phyloP scores from a whole-genome alignment of 2,888 invertebrate genomes.

The Anoncus sp. region DNA sequence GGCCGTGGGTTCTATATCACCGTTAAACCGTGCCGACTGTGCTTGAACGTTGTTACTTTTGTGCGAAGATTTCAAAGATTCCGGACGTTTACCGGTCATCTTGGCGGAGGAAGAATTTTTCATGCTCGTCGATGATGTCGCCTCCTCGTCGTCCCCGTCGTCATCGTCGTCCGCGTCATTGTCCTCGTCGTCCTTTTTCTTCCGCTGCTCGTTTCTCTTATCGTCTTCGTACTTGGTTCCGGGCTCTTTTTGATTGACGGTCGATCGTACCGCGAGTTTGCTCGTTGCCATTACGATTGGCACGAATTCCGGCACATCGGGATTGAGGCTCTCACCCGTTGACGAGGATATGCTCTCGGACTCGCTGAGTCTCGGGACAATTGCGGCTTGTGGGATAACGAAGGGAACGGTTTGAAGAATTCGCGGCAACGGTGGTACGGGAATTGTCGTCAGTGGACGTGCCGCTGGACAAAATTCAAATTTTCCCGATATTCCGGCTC shows the following conservation, averaged over 20 bases:
- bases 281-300: constrained; percentile 83
- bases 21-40: constrained; percentile 69
- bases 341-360: constrained; percentile 74
- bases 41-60: constrained; percentile 49
- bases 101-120: constrained; percentile 18
- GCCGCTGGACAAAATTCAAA: constrained; percentile 85
- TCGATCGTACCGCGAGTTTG: constrained; percentile 64
- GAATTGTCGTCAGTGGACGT: constrained; percentile 87
- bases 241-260: constrained; percentile 53
- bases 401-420: constrained; percentile 82
- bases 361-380: constrained; percentile 71
- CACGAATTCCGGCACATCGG: constrained; percentile 94
- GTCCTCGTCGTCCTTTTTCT: constrained; percentile 55
- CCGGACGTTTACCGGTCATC: constrained; percentile 22
- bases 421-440: constrained; percentile 89
- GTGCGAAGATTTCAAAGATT: constrained; percentile 10
- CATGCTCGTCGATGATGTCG: background rate
- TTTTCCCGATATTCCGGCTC: constrained; percentile 36
- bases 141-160: constrained; percentile 48
- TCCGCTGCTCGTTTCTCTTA: constrained; percentile 40
- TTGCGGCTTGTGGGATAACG: constrained; percentile 29
- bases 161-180: constrained; percentile 72
- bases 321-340: constrained; percentile 88
- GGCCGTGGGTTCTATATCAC: constrained; percentile 69
- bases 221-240: no score